Evolutionary conservation across 2,888 invertebrate species (phyloP).

Genomic region (Sesia bembeciformis): DNA sequence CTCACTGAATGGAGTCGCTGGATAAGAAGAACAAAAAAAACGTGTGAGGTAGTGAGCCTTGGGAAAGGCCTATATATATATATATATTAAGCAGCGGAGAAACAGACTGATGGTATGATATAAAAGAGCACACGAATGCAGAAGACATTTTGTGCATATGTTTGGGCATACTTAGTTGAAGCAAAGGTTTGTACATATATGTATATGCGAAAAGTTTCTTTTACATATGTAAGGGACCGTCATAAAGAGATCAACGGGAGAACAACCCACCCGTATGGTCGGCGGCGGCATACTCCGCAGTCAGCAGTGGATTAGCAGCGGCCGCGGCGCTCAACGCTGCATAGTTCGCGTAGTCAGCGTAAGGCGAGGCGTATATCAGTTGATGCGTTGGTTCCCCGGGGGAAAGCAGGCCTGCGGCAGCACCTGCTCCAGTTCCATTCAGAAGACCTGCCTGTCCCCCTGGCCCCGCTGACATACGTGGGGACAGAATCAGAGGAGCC

Average conservation of each 20-base stretch:
- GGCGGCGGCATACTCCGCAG: conserved; percentile 85
- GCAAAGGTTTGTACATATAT: no score
- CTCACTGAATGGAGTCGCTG: no score
- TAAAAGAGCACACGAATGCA: no score
- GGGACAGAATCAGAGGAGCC: conserved; percentile 93
- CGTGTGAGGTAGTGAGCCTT: no score
- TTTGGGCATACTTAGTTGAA: no score
- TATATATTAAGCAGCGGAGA: no score
- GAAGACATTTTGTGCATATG: no score
- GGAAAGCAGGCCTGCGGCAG: conserved; percentile 58
- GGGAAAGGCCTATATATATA: no score
- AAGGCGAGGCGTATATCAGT: conserved; percentile 89
- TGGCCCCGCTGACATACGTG: conserved; percentile 89
- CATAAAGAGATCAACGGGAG: conserved; percentile 57
- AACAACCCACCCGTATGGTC: conserved; percentile 95
- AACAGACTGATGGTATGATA: no score
- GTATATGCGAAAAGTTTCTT: no score
- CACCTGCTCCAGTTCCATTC: conserved; percentile 56
- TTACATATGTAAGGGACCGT: no score
- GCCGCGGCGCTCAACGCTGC: conserved; percentile 85
- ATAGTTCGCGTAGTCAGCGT: conserved; percentile 93
- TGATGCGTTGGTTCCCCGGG: conserved; percentile 82
- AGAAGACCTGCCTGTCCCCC: conserved; percentile 82
- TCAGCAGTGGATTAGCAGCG: conserved; percentile 85
- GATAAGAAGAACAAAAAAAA: no score